A percentile compares a stretch with the other conserved stretches of the same genome.
Evolutionary conservation across 35 echinoderm and acorn worm genomes (phyloP).

Genomic region (Ptychodera flava): DNA sequence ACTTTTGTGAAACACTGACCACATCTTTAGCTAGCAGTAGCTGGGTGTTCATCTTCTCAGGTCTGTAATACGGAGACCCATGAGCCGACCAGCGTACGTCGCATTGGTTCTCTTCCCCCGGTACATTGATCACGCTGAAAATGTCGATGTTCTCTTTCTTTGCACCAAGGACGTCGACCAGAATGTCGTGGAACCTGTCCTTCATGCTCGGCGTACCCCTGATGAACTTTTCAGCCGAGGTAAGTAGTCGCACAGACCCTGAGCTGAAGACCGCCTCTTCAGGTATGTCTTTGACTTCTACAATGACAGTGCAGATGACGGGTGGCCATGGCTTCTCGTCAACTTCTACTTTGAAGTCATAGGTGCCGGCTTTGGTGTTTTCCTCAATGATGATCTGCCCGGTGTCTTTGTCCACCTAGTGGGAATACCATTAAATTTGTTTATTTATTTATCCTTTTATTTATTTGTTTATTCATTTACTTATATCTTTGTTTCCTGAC

Average conservation of each 20-base stretch:
- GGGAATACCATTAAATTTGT: not conserved
- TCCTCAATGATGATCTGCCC: slow-evolving; percentile 61
- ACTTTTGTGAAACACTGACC: slow-evolving; percentile 37
- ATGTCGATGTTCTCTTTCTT: slow-evolving; percentile 83
- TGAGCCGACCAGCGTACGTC: slow-evolving; percentile 92
- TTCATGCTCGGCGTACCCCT: slow-evolving; percentile 18
- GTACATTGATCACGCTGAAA: slow-evolving; percentile 77
- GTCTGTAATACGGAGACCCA: slow-evolving; percentile 88
- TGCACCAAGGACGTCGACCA: slow-evolving; percentile 53
- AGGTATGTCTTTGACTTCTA: slow-evolving; percentile 70
- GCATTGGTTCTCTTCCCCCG: slow-evolving; percentile 26
- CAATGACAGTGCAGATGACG: slow-evolving; percentile 37
- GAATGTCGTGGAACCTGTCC: slow-evolving; percentile 39
- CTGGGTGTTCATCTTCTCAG: slow-evolving; percentile 60
- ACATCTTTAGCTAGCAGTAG: slow-evolving; percentile 27
- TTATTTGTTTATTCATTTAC: not conserved
- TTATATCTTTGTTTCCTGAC: not conserved
- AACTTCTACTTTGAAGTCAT: slow-evolving; percentile 49
- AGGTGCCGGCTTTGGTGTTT: slow-evolving; percentile 51
- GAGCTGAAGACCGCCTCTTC: slow-evolving; percentile 85
- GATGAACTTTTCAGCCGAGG: slow-evolving; percentile 71
- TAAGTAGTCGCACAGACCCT: slow-evolving; percentile 68
- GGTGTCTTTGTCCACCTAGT: slow-evolving; percentile 50
- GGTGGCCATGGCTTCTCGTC: slow-evolving; percentile 39
- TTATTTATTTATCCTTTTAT: not conserved